A percentile compares a stretch with the other conserved stretches of the same genome.
These are phyloP conservation scores for Hycleus phaleratus DNA, from an alignment of 1,140 invertebrate species.

Conservation along the genomic window DNA sequence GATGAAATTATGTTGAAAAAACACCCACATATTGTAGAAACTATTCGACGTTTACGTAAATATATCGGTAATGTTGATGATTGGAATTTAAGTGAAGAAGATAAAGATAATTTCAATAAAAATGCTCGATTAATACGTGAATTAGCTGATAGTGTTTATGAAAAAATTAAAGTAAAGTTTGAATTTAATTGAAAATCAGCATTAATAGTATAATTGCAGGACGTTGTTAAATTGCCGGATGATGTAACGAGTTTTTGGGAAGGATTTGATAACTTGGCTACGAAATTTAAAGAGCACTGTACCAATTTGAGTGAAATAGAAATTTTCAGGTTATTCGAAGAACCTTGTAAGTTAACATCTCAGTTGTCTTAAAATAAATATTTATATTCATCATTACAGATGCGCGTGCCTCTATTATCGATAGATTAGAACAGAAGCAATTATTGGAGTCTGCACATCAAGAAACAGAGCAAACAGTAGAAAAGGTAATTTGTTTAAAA, in stretches of 20 bases:
- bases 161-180: conserved; percentile 24
- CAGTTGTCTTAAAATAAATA: background rate
- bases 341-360: conserved; percentile 38
- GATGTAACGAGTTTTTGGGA: conserved; percentile 49
- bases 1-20: conserved; percentile 76
- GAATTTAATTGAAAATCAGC: background rate
- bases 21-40: conserved; percentile 74
- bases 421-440: too few species aligned
- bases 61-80: conserved; percentile 67
- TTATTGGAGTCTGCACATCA: background rate
- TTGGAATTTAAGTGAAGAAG: conserved; percentile 60
- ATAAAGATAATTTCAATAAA: conserved; percentile 52
- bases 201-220: conserved; percentile 28
- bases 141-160: conserved; percentile 44
- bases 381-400: background rate
- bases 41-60: conserved; percentile 55
- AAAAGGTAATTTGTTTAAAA: conserved; percentile 1
- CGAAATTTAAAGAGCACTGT: conserved; percentile 49
- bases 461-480: background rate
- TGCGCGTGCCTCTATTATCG: conserved; percentile 1
- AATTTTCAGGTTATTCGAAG: conserved; percentile 40
- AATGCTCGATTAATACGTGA: conserved; percentile 58
- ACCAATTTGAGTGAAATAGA: conserved; percentile 51
- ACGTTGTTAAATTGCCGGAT: conserved; percentile 43
- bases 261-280: conserved; percentile 48